Base-by-base conservation (phyloP, 1,140 invertebrate genomes). In the Agrilus planipennis region DNA sequence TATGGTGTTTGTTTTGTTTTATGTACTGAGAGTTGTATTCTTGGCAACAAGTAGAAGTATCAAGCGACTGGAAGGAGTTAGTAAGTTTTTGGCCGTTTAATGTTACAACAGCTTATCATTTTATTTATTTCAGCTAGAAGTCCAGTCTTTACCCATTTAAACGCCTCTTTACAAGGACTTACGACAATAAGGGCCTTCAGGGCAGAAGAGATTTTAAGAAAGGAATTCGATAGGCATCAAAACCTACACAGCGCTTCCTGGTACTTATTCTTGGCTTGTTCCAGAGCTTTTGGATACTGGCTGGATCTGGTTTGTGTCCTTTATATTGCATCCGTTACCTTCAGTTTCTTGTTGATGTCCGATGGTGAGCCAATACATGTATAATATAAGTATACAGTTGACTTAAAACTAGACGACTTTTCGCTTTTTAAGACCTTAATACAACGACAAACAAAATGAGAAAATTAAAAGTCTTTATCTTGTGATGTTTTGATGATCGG, bases 101-200 rank as follows among this genome's bases (percentile, higher is more conserved):
- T 7, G 6, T 25, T 25, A 25, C n/a, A 25, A 25, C 23, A 25
- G 6, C n/a, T 25, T 25, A 7, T 7, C n/a, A 25, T 25, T 25
- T 25, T 25, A 25, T 6, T 25, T 25, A 25, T 48, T 41, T 23
- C 53, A 81, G 77, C 76, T 36, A 71, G 79, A 32, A 82, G 79
- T 64, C 89, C 88, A 0, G 76, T 93, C 19, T 89, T 86, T 63
- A 80, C 84, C 7, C 89, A 95, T 57, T 65, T 96, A 34, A 89
- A 82, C 58, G 79, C 89, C 17, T 83, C 89, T 0, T 64, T 95
- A 1, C 84, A 88, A 63, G 92, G 92, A 4, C 65, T 96, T 17
- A 74, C 84, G 1, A 94, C 90, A 0, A 90, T 97, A 37, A 69
- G 91, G 41, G 88, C 90, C 0, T 91, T 85, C 49, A 69, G 73